A percentile compares a stretch with the other conserved stretches of the same genome.
Conservation (phyloP, 1,140 invertebrate species). For the Platyura marginata region DNA sequence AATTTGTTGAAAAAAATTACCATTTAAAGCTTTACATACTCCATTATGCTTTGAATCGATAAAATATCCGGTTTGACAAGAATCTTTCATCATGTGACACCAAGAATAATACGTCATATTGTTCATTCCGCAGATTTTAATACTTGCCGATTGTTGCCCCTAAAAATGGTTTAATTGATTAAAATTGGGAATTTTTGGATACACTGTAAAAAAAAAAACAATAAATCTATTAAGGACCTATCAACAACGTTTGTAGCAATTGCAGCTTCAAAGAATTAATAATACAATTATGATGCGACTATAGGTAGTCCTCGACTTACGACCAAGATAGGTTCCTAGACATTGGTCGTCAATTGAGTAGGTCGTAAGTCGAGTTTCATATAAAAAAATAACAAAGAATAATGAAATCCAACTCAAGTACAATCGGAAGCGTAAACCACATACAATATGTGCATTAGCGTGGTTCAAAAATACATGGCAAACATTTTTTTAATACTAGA, state of each 20-base stretch:
- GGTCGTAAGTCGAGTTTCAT: no score
- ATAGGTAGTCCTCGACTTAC: no score
- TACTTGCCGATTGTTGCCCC: background rate
- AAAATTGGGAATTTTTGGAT: background rate
- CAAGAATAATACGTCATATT: slow-evolving; percentile 31
- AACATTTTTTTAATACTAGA: no score
- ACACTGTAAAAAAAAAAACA: no score
- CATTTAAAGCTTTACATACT: background rate
- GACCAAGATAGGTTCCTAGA: no score
- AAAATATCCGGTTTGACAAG: slow-evolving; percentile 2
- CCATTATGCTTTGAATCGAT: slow-evolving; percentile 3
- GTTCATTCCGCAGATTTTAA: slow-evolving; percentile 30
- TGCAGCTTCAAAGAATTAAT: background rate
- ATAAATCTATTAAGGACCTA: background rate
- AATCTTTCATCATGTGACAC: slow-evolving; percentile 31
- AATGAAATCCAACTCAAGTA: no score
- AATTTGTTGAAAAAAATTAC: background rate
- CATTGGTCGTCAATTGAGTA: no score
- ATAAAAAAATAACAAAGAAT: no score
- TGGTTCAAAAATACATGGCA: no score
- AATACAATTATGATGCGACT: background rate
- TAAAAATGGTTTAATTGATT: background rate
- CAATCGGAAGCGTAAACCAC: no score
- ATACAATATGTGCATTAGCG: no score
- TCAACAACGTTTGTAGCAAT: background rate